Percentiles rank a stretch among this genome's conserved stretches.
Conservation (phyloP, 2,888 invertebrate species). For the Panorpa germanica region DNA sequence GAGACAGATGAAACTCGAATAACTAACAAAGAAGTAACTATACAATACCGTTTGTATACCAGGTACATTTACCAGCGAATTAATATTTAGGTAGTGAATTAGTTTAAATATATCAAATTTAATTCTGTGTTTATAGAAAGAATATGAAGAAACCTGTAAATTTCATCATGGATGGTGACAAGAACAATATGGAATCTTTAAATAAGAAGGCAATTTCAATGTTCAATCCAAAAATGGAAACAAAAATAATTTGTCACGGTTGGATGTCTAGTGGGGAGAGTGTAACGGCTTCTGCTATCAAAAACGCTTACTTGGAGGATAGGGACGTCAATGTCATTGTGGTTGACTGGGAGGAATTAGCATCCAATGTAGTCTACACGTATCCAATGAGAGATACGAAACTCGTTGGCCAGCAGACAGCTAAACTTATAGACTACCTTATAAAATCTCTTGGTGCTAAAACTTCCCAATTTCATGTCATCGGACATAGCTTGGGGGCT, state of each 20-base stretch:
- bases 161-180: too few species aligned
- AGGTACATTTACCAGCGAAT: conserved; percentile 17
- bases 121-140: conserved; percentile 4
- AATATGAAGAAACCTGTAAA: conserved; percentile 5
- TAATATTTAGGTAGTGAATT: background rate
- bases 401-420: conserved; percentile 10
- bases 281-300: conserved; percentile 25
- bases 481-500: conserved; percentile 38
- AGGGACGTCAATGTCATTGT: conserved; percentile 30
- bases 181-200: too few species aligned
- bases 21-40: conserved; percentile 18
- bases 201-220: conserved; percentile 6
- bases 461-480: conserved; percentile 24
- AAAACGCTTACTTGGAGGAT: conserved; percentile 23
- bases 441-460: too few species aligned
- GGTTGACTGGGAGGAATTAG: conserved; percentile 28
- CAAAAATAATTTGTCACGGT: conserved; percentile 32
- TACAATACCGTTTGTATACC: conserved; percentile 27
- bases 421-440: too few species aligned
- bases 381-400: conserved; percentile 26
- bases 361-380: conserved; percentile 24
- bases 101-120: background rate
- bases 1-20: conserved; percentile 16
- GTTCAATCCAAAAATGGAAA: conserved; percentile 25
- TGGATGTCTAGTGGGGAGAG: conserved; percentile 27